phyloP scores from a whole-genome alignment of 2,797 vertebrate genomes.

The Semotilus atromaculatus region DNA sequence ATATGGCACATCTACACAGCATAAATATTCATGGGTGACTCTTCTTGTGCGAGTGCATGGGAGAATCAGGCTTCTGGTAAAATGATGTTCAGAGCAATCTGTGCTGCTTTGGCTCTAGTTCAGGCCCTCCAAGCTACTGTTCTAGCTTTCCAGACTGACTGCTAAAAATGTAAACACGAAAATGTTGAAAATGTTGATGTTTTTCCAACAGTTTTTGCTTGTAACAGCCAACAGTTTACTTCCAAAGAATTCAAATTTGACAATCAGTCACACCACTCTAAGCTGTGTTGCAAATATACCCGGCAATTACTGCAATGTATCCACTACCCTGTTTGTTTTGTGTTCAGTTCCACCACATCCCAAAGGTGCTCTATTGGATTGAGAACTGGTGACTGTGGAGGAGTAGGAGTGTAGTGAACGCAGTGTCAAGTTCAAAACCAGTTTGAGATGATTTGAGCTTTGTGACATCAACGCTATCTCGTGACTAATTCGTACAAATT shows the following conservation, averaged over 20 bases:
- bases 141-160: constrained; percentile 55
- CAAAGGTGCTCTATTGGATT: too few relatives aligned
- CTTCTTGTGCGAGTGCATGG: constrained; percentile 17
- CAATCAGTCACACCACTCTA: constrained; percentile 3
- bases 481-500: too few relatives aligned
- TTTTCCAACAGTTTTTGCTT: constrained; percentile 38
- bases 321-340: neutral
- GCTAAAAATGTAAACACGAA: constrained; percentile 55
- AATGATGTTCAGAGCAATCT: constrained; percentile 51
- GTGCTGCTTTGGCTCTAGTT: constrained; percentile 51
- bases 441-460: constrained; percentile 47
- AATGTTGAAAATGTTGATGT: constrained; percentile 39
- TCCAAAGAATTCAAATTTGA: constrained; percentile 17
- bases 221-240: constrained; percentile 20
- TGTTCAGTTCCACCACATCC: too few relatives aligned
- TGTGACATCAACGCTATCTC: neutral
- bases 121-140: constrained; percentile 64
- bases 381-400: too few relatives aligned
- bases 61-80: constrained; percentile 37
- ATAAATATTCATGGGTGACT: constrained; percentile 40
- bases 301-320: neutral
- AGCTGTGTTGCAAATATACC: constrained; percentile 6
- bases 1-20: neutral
- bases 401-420: too few relatives aligned
- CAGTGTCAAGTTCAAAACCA: neutral